These are phyloP conservation scores for Drosophila athabasca DNA, from an alignment of 1,140 invertebrate genomes.

Conservation along the genomic window DNA sequence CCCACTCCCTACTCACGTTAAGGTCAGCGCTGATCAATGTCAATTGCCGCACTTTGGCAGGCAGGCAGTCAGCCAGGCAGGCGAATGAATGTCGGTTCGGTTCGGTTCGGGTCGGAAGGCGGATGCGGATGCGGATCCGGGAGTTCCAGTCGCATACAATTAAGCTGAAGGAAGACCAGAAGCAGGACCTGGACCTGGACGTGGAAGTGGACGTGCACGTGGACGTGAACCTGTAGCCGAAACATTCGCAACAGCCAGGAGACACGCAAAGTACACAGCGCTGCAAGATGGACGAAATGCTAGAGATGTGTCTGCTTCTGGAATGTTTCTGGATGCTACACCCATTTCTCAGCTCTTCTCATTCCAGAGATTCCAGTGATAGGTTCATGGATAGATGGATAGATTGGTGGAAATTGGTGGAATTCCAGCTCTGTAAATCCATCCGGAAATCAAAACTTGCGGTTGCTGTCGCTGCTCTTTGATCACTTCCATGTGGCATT, in stretches of 20 bases:
- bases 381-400: no score
- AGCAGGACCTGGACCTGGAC: neutral
- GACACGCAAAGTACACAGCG: slow-evolving; percentile 53
- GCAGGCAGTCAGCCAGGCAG: slow-evolving; percentile 5
- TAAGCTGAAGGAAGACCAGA: slow-evolving; percentile 27
- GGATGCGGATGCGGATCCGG: neutral
- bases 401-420: no score
- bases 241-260: slow-evolving; percentile 12
- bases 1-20: slow-evolving; percentile 10
- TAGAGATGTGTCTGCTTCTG: slow-evolving; percentile 4
- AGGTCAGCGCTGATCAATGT: slow-evolving; percentile 72
- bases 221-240: neutral
- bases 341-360: no score
- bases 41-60: slow-evolving; percentile 50
- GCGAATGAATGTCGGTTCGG: neutral
- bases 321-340: no score
- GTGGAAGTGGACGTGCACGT: neutral
- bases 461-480: no score
- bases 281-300: neutral
- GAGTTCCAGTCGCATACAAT: slow-evolving; percentile 47
- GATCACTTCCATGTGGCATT: no score
- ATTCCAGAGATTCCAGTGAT: no score
- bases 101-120: neutral
- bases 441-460: no score
- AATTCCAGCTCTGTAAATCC: no score